Evolutionary conservation across 2,797 vertebrate genomes (phyloP).

Genomic region (Novumbra hubbsi): DNA sequence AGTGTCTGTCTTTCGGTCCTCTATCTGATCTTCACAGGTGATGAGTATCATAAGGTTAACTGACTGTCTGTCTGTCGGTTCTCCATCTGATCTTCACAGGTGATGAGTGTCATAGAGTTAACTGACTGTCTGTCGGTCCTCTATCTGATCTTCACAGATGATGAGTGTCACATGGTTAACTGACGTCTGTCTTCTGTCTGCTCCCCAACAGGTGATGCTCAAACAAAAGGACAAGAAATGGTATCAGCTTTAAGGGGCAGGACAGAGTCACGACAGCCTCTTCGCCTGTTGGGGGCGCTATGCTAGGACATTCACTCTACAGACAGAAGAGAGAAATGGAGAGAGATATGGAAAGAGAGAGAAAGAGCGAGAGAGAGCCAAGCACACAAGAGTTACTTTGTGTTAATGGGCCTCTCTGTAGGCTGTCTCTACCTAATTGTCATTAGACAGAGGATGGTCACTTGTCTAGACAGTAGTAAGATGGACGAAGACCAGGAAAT

Average conservation of each 20-base stretch:
- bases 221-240: conserved; percentile 99
- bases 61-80: background rate
- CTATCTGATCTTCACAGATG: too few species aligned
- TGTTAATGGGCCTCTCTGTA: conserved; percentile 57
- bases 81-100: conserved; percentile 62
- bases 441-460: conserved; percentile 40
- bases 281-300: conserved; percentile 41
- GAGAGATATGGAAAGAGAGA: conserved; percentile 13
- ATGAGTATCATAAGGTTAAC: background rate
- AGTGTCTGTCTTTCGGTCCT: too few species aligned
- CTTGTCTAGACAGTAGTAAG: conserved; percentile 47
- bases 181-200: too few species aligned
- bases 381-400: conserved; percentile 59
- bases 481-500: conserved; percentile 35
- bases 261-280: conserved; percentile 29
- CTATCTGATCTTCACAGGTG: too few species aligned
- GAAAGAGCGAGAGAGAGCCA: conserved; percentile 37
- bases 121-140: too few species aligned
- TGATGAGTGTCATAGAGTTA: conserved; percentile 72
- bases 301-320: conserved; percentile 57
- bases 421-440: conserved; percentile 50
- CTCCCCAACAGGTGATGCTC: conserved; percentile 86
- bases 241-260: conserved; percentile 91
- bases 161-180: too few species aligned
- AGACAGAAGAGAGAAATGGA: conserved; percentile 25